These are phyloP conservation scores for Phalacrocorax aristotelis DNA, from an alignment of 2,113 vertebrate genomes.

Conservation along the genomic window DNA sequence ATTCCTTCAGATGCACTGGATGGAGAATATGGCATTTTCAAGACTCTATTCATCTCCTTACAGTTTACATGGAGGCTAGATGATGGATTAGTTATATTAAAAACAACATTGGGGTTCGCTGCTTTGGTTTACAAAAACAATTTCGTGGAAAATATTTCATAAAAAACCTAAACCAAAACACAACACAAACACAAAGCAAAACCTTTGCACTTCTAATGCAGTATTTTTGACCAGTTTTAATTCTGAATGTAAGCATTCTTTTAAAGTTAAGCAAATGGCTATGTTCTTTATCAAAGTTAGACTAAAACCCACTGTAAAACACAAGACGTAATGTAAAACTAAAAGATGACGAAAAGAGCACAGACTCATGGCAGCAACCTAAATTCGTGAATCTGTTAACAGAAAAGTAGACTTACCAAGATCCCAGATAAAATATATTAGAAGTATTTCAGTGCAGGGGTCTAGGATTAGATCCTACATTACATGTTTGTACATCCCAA, in stretches of 20 bases:
- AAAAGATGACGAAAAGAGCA: not conserved
- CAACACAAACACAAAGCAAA: not conserved
- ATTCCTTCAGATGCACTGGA: slow-evolving; percentile 22
- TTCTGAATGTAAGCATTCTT: not conserved
- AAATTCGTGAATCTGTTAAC: not conserved
- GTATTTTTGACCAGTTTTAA: not conserved
- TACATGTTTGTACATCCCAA: not conserved
- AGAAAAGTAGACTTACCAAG: not conserved
- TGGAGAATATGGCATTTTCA: slow-evolving; percentile 2
- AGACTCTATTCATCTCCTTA: not conserved
- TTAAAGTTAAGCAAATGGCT: not conserved
- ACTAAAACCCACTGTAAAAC: not conserved
- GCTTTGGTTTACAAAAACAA: not conserved
- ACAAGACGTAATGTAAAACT: not conserved
- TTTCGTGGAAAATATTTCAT: not conserved
- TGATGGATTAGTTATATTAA: not conserved
- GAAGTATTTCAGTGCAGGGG: not conserved
- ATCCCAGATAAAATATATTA: not conserved
- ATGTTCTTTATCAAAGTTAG: not conserved
- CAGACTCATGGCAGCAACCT: not conserved
- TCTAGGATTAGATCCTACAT: not conserved
- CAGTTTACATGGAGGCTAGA: not conserved
- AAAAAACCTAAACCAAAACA: not conserved
- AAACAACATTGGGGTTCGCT: not conserved
- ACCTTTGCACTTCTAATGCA: not conserved